Base-by-base conservation (phyloP, 2,888 invertebrate species). In the Drosophila rubida region DNA sequence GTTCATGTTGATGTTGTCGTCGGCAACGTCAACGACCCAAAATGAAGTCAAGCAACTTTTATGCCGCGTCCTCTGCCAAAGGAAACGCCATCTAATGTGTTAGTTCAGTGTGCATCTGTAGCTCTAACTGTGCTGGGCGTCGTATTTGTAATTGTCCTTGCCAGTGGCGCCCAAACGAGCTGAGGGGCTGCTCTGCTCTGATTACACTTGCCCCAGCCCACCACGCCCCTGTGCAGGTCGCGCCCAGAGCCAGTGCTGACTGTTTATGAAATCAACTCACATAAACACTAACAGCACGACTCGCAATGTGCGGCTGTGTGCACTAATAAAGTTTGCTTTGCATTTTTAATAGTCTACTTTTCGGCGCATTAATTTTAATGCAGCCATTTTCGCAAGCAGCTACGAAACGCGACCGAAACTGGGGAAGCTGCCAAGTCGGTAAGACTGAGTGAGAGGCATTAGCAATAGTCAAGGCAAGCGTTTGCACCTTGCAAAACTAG, bases 301-400 rank as follows among this genome's bases (percentile, higher is more conserved):
- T 39, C 13, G 14, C 35, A 37, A 14, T 65, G 41, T 48, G 51
- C 13, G 41, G 16, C 23, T 44, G 49, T 49, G 54, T 63, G 63
- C 75, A 62, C 75, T 88, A 84, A 75, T 81, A 81, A 84, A 81
- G 67, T 71, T 54, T 42, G 46, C 70, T 82, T 78, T 71, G 71
- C 80, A 86, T 86, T 83, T 80, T 72, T 58, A 70, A 86, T 82
- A 71, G 89, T 62, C 72, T 73, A 70, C 86, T 87, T 85, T 85
- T 85, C 83, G 83, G 89, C 59, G 82, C 77, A 88, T 87, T 89
- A 74, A 69, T 69, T 87, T 81, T 89, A 71, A 87, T 87, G 68
- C 69, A 22, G 55, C 61, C 62, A 50, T 39, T 65, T 64, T 53
- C 41, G 57, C 42, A 16, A 32, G n/a, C n/a, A 23, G 11, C 14